A percentile compares a stretch with the other conserved stretches of the same genome.
phyloP scores from a whole-genome alignment of 2,888 invertebrate genomes.

The Stegana nigrithorax region DNA sequence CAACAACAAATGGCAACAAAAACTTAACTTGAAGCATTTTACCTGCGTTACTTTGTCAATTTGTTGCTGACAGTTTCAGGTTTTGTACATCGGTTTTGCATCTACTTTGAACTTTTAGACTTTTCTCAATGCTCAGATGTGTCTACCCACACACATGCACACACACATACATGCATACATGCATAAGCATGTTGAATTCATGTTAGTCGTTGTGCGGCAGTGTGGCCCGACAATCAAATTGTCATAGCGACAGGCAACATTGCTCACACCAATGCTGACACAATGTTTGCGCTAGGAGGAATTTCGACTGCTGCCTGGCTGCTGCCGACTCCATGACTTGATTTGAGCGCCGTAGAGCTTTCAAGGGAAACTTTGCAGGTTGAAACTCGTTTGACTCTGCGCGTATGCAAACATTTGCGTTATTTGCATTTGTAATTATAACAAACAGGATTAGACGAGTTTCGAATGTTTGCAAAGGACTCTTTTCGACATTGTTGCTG shows the following conservation, averaged over 20 bases:
- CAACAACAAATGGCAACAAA: too few species aligned
- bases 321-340: neutral
- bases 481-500: neutral
- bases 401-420: slow-evolving; percentile 51
- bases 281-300: too few species aligned
- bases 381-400: too few species aligned
- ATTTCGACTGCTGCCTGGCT: neutral
- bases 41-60: slow-evolving; percentile 5
- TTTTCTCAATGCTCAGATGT: neutral
- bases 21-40: neutral
- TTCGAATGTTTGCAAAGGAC: slow-evolving; percentile 35
- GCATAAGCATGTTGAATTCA: neutral
- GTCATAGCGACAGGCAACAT: slow-evolving; percentile 10
- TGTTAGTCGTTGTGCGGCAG: neutral
- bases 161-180: neutral
- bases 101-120: neutral
- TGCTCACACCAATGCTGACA: too few species aligned
- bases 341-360: too few species aligned
- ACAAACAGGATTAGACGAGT: slow-evolving; percentile 62
- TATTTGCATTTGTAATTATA: slow-evolving; percentile 68
- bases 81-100: neutral
- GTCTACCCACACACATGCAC: neutral
- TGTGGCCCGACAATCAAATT: neutral
- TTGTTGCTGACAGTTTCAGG: slow-evolving; percentile 12
- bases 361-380: too few species aligned